Conservation (phyloP, 1,140 invertebrate species). For the Diorhabda carinulata region DNA sequence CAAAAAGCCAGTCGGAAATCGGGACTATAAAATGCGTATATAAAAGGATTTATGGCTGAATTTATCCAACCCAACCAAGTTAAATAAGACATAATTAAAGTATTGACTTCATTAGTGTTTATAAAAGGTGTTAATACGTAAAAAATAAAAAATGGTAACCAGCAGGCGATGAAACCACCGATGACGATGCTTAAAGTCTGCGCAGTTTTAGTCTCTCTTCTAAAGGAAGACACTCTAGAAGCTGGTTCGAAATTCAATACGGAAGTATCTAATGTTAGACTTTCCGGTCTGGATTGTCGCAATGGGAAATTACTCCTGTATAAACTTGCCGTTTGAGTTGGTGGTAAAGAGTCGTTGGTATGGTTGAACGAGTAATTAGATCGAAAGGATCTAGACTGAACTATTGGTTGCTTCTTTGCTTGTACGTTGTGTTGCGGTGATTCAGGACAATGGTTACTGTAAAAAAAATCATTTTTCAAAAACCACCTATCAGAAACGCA, state of each 20-base stretch:
- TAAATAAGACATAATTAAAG: constrained; percentile 70
- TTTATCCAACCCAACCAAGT: constrained; percentile 94
- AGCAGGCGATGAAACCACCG: constrained; percentile 86
- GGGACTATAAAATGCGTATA: constrained; percentile 82
- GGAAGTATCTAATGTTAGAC: constrained; percentile 39
- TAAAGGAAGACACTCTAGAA: constrained; percentile 59
- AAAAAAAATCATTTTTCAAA: neutral
- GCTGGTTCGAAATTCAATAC: constrained; percentile 45
- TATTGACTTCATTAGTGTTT: constrained; percentile 53
- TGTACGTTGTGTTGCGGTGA: constrained; percentile 17
- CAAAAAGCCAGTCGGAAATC: constrained; percentile 82
- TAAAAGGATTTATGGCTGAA: constrained; percentile 83
- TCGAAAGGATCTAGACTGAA: constrained; percentile 17
- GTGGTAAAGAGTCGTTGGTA: constrained; percentile 28
- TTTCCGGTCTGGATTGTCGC: constrained; percentile 37
- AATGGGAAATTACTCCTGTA: constrained; percentile 36
- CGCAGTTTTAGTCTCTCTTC: constrained; percentile 80
- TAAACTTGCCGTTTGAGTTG: constrained; percentile 31
- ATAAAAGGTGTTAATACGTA: constrained; percentile 77
- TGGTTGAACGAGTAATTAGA: constrained; percentile 38
- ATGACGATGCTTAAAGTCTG: constrained; percentile 88
- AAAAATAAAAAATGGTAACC: constrained; percentile 85
- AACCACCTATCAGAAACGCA: too few species aligned
- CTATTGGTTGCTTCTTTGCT: constrained; percentile 11
- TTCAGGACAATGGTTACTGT: constrained; percentile 25